phyloP scores from a whole-genome alignment of 2,888 invertebrate species.

The Zygogramma bicolorata region DNA sequence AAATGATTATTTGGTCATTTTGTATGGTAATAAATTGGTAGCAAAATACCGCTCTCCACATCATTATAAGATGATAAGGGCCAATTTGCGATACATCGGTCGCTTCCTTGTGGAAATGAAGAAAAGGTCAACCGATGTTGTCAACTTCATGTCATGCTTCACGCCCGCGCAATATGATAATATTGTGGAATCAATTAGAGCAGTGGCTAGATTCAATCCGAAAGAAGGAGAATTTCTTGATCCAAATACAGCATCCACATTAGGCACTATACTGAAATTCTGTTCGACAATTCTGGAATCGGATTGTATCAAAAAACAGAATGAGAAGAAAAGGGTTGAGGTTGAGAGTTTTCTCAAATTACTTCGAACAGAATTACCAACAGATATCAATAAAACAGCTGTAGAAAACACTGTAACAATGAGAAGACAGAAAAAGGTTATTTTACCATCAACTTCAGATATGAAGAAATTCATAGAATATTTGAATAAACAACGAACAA shows the following conservation, averaged over 20 bases:
- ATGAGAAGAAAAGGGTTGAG: neutral
- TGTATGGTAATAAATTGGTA: constrained; percentile 13
- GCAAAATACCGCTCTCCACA: constrained; percentile 11
- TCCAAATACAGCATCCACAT: constrained; percentile 10
- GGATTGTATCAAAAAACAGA: constrained; percentile 20
- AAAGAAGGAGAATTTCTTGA: constrained; percentile 7
- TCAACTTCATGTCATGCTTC: constrained; percentile 12
- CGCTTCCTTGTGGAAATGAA: constrained; percentile 17
- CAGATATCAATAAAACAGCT: constrained; percentile 25
- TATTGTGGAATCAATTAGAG: constrained; percentile 7
- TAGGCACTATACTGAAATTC: constrained; percentile 22
- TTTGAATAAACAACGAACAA: neutral
- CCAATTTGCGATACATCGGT: constrained; percentile 16
- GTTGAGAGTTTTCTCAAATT: constrained; percentile 15
- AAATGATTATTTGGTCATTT: constrained; percentile 13
- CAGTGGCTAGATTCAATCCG: constrained; percentile 18
- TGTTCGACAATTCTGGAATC: constrained; percentile 19
- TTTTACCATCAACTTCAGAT: constrained; percentile 19
- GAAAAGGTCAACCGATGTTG: neutral
- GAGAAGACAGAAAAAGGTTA: constrained; percentile 18
- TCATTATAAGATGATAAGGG: constrained; percentile 16
- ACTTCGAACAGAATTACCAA: constrained; percentile 17
- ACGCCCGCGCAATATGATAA: constrained; percentile 7
- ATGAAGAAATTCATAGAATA: neutral
- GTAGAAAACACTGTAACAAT: constrained; percentile 11